phyloP scores from a whole-genome alignment of 1,140 invertebrate genomes.

The Cyclargus thomasi region DNA sequence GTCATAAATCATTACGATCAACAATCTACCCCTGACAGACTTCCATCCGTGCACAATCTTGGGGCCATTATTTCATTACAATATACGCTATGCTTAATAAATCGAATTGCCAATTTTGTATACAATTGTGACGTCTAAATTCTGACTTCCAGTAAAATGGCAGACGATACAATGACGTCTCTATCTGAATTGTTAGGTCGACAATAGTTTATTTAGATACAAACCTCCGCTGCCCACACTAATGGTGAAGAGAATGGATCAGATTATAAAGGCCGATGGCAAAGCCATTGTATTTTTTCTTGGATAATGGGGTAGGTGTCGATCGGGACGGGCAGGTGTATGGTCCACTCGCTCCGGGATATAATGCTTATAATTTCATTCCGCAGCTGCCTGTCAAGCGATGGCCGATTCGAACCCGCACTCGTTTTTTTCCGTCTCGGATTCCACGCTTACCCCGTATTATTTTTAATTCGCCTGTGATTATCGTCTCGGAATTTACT shows the following conservation, averaged over 20 bases:
- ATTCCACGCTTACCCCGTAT: conserved; percentile 61
- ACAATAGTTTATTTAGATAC: conserved; percentile 73
- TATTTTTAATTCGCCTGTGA: conserved; percentile 62
- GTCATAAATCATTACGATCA: conserved; percentile 72
- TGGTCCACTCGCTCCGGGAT: conserved; percentile 44
- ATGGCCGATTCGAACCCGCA: conserved; percentile 46
- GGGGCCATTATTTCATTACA: conserved; percentile 68
- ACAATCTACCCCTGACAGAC: conserved; percentile 44
- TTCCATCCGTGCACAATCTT: conserved; percentile 68
- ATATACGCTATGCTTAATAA: conserved; percentile 65
- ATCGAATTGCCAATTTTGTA: conserved; percentile 59
- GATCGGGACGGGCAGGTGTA: conserved; percentile 66
- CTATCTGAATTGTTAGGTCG: conserved; percentile 69
- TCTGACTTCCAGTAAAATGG: not conserved
- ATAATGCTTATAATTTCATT: conserved; percentile 72
- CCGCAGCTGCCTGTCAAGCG: conserved; percentile 68
- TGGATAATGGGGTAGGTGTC: conserved; percentile 71
- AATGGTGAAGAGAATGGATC: conserved; percentile 70
- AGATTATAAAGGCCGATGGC: conserved; percentile 67
- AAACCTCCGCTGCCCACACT: conserved; percentile 67
- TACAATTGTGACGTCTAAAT: not conserved
- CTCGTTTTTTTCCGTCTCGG: conserved; percentile 54
- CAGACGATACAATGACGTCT: conserved; percentile 55
- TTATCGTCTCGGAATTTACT: conserved; percentile 21
- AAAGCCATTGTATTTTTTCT: conserved; percentile 67